Evolutionary conservation across 2,888 invertebrate species (phyloP).

Genomic region (Caenorhabditis uteleia): DNA sequence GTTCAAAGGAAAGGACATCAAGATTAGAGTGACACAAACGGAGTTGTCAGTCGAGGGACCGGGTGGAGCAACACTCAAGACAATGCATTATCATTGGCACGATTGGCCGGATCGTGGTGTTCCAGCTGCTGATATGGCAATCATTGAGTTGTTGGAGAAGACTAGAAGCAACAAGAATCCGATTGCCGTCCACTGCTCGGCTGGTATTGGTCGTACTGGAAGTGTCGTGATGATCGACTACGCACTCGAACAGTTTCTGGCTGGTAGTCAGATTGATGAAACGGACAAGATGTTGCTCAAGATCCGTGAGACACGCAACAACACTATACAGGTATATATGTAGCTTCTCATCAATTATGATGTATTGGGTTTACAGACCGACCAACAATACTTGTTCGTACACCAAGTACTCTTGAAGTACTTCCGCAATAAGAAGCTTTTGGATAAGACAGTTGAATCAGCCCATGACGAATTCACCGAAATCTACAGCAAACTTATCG

Average conservation of each 20-base stretch:
- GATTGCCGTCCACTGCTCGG: slow-evolving; percentile 50
- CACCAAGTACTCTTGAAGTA: slow-evolving; percentile 47
- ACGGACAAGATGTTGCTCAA: slow-evolving; percentile 39
- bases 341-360: neutral
- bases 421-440: slow-evolving; percentile 19
- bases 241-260: slow-evolving; percentile 36
- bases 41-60: slow-evolving; percentile 21
- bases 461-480: slow-evolving; percentile 27
- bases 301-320: slow-evolving; percentile 43
- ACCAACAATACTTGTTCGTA: slow-evolving; percentile 48
- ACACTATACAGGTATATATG: slow-evolving; percentile 34
- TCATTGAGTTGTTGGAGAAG: slow-evolving; percentile 32
- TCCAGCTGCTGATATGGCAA: slow-evolving; percentile 36
- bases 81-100: slow-evolving; percentile 47
- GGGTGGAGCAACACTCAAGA: slow-evolving; percentile 7
- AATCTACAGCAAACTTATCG: too few relatives aligned
- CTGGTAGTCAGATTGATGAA: slow-evolving; percentile 31
- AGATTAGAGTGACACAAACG: slow-evolving; percentile 28
- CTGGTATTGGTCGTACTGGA: slow-evolving; percentile 52
- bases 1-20: slow-evolving; percentile 14
- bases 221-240: slow-evolving; percentile 48
- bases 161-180: slow-evolving; percentile 34
- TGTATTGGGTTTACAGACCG: slow-evolving; percentile 37
- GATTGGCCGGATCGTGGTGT: slow-evolving; percentile 52
- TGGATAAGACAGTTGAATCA: slow-evolving; percentile 10